Evolutionary conservation across 1,140 invertebrate genomes (phyloP).

Genomic region (Anthonomus grandis): DNA sequence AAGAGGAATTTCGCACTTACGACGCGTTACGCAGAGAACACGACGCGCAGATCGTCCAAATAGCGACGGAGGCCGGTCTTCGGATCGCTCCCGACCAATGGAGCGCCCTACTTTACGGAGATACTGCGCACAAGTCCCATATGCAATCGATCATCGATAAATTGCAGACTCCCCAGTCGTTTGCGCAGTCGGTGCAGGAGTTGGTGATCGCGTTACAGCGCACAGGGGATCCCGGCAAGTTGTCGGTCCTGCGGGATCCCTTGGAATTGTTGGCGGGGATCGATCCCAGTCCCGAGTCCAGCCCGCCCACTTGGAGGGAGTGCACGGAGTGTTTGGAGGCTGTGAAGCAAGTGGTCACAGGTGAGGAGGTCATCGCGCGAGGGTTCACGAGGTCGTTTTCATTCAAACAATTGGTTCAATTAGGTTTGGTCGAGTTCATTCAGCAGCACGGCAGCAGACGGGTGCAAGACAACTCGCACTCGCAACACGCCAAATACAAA

Average conservation of each 20-base stretch:
- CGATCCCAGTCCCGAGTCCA: conserved; percentile 75
- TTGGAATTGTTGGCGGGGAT: conserved; percentile 83
- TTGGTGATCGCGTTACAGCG: conserved; percentile 88
- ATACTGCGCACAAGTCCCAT: conserved; percentile 92
- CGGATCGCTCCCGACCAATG: conserved; percentile 97
- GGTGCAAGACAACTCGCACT: conserved; percentile 55
- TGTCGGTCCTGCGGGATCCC: conserved; percentile 71
- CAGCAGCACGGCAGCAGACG: conserved; percentile 72
- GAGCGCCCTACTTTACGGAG: conserved; percentile 95
- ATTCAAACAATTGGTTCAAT: too few species aligned
- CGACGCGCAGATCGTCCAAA: conserved; percentile 97
- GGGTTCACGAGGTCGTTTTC: too few species aligned
- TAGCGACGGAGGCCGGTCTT: conserved; percentile 94
- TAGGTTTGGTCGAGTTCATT: conserved; percentile 83
- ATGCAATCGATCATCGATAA: conserved; percentile 99
- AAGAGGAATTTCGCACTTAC: conserved; percentile 95
- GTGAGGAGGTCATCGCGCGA: too few species aligned
- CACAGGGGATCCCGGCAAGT: conserved; percentile 83
- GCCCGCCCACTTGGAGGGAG: conserved; percentile 68
- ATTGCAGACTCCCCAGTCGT: conserved; percentile 87
- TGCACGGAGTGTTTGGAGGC: conserved; percentile 75
- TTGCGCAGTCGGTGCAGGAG: conserved; percentile 88
- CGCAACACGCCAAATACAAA: conserved; percentile 80
- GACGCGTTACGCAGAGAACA: conserved; percentile 91
- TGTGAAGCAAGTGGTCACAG: conserved; percentile 76